Base-by-base conservation (phyloP, 1,140 invertebrate genomes). In the Choristoneura fumiferana region DNA sequence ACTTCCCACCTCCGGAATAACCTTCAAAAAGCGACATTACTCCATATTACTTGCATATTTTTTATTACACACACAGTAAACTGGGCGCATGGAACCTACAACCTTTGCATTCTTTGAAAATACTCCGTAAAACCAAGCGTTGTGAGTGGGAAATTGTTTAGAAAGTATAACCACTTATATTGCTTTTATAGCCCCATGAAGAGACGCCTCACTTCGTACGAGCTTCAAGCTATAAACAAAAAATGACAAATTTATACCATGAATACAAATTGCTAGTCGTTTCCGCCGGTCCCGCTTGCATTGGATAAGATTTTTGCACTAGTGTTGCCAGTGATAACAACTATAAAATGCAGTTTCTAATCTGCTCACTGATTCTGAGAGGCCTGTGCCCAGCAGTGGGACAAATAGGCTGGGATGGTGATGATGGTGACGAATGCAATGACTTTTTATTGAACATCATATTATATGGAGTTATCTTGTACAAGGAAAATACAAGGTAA, bases 31-130 rank as follows among this genome's bases (percentile, higher is more conserved):
- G 15, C 10, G 40, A 49, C 43, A 49, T 49, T 49, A 49, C 43
- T 49, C 12, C 43, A 49, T 49, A 49, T 49, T 49, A 49, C 43
- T 33, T 49, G 43, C 43, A 49, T 49, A 49, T 49, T 49, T 29
- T 49, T 49, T 49, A 49, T 49, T 49, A 49, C 43, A 12, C 8
- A 49, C 43, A 22, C 18, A 13, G 18, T 49, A 18, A 49, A 49
- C 43, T 49, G 17, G 22, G 43, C 38, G 40, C 40, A 22, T 18
- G 40, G 4, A n/a, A 33, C 9, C 8, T 49, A 12, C 17, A 29
- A 8, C n/a, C 0, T 33, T 10, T 12, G 4, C 0, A 0, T 17
- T 5, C 8, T 22, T 10, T 1, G 6, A 49, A 49, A 29, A 49
- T 29, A 18, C 3, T 12, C 43, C 43, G 18, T 49, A 17, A 1